A percentile compares a stretch with the other conserved stretches of the same genome.
These are phyloP conservation scores for Argopecten irradians DNA, from an alignment of 1,140 invertebrate species.

Conservation along the genomic window DNA sequence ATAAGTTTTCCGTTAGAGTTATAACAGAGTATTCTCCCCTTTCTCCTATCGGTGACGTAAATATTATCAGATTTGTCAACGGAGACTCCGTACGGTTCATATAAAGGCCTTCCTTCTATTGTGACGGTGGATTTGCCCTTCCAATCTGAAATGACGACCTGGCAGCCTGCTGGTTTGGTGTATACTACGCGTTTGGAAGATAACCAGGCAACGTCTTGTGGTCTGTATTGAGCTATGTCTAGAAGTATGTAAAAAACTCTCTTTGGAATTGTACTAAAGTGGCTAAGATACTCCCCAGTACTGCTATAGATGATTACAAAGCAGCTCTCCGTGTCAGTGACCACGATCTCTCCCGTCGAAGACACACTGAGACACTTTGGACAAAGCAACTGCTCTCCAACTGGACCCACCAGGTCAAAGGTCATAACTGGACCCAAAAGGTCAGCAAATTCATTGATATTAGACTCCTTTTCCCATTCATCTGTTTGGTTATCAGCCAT, in stretches of 20 bases:
- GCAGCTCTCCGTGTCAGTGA: conserved; percentile 43
- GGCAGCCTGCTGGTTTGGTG: conserved; percentile 44
- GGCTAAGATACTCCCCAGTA: conserved; percentile 36
- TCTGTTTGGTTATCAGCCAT: background rate
- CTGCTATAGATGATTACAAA: conserved; percentile 47
- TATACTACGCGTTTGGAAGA: conserved; percentile 41
- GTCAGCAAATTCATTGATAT: background rate
- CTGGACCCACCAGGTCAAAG: conserved; percentile 40
- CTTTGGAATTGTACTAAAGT: conserved; percentile 51
- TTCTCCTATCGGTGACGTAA: conserved; percentile 43
- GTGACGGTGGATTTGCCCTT: conserved; percentile 30
- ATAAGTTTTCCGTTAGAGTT: conserved; percentile 45
- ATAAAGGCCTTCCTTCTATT: conserved; percentile 43
- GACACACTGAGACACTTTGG: conserved; percentile 41
- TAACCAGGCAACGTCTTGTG: conserved; percentile 49
- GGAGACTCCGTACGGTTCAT: conserved; percentile 46
- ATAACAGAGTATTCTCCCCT: conserved; percentile 53
- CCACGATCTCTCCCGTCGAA: conserved; percentile 36
- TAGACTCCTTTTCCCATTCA: background rate
- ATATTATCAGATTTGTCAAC: conserved; percentile 45
- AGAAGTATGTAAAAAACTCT: conserved; percentile 40
- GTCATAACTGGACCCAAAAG: background rate
- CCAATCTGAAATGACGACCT: conserved; percentile 39
- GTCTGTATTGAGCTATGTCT: conserved; percentile 38
- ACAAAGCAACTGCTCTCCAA: conserved; percentile 37